Evolutionary conservation across 2,113 vertebrate genomes (phyloP), one percentile per base, ranked within the genome.

Genomic region (Oophaga pumilio): DNA sequence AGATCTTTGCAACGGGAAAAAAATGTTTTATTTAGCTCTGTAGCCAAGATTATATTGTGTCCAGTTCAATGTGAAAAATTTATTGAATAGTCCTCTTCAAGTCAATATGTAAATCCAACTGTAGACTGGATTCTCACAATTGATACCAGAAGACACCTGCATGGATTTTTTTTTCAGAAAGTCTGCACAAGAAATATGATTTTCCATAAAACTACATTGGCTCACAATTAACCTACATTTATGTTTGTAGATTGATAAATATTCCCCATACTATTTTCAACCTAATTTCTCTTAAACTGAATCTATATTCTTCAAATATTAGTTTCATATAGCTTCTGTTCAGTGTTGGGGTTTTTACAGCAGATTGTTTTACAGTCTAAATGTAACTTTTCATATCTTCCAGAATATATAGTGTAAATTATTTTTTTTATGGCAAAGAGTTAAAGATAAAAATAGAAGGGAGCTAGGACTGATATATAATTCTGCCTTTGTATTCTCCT

Each of bases 401-500:
- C 2, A 8, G 18, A 43, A 18, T 18, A 18, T 18, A 43, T 49
- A 18, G 6, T 73, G 9, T 43, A 17, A 49, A 73, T 13, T 8
- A 43, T 13, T 18, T 8, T 9, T 43, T 43, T 43, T 43, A 73
- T 17, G 28, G 28, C 14, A 17, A 66, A 71, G 68, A 28, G 17
- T 73, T 52, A 26, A 56, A 22, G 11, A 53, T 50, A 1, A 53
- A 56, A 52, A 77, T 53, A 52, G 49, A 77, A 56, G 13, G 0
- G 22, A 56, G n/a, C 28, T 20, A 50, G 43, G 12, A 78, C 52
- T 49, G 26, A 78, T 26, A 56, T n/a, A 78, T 53, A 78, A 53
- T 56, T 56, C 76, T 56, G 8, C 52, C 76, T 56, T 78, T 78
- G 76, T 78, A n/a, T 78, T 78, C 76, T 53, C 6, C 2, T 73